Percentiles rank a stretch among this genome's conserved stretches.
These are phyloP conservation scores for Zaprionus davidi DNA, from an alignment of 1,140 invertebrate species.

Conservation along the genomic window DNA sequence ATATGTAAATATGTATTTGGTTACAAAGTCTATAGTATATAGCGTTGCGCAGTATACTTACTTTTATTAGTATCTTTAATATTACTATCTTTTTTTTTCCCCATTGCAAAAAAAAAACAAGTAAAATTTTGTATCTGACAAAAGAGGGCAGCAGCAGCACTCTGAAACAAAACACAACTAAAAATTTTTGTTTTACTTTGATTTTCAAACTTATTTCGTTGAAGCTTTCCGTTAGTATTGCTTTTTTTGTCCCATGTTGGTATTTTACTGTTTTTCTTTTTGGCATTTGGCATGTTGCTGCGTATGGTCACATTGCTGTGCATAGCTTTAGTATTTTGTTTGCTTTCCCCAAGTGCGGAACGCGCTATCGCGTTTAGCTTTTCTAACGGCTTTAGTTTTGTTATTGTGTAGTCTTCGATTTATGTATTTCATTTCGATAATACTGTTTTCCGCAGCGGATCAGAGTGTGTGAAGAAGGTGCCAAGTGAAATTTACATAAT, in stretches of 20 bases:
- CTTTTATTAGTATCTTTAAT: background rate
- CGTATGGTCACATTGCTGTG: conserved; percentile 24
- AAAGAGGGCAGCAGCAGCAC: background rate
- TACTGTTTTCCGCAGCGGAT: background rate
- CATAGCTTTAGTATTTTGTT: conserved; percentile 35
- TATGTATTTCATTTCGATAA: conserved; percentile 18
- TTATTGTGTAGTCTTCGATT: conserved; percentile 25
- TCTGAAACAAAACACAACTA: background rate
- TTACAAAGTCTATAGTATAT: background rate
- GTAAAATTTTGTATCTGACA: background rate
- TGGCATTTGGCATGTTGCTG: background rate
- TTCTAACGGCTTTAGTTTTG: conserved; percentile 28
- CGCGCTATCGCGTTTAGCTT: background rate
- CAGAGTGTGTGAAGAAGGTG: background rate
- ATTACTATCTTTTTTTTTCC: background rate
- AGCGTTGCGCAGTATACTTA: background rate
- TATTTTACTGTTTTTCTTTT: conserved; percentile 4
- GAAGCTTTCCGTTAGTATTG: background rate
- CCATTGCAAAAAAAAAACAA: background rate
- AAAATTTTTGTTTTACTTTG: background rate
- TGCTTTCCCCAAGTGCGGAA: conserved; percentile 11
- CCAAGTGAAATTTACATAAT: background rate
- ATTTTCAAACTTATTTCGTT: background rate
- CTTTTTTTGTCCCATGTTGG: background rate
- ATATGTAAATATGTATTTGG: background rate